Evolutionary conservation across 2,797 vertebrate species (phyloP).

Genomic region (Phoxinus dragarum): DNA sequence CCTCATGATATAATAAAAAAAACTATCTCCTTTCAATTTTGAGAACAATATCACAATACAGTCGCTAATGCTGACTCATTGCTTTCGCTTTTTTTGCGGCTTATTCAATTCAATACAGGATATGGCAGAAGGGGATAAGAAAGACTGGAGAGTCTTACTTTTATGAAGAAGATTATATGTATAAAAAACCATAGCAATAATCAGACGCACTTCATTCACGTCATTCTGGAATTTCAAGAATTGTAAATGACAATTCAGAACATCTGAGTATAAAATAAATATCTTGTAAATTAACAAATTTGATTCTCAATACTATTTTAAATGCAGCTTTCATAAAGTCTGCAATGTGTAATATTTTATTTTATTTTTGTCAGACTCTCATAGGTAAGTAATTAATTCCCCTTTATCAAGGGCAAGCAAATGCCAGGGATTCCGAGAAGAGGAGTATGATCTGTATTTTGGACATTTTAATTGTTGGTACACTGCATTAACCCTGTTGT

Average conservation of each 20-base stretch:
- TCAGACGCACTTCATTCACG: neutral
- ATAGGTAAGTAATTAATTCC: neutral
- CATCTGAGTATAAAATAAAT: neutral
- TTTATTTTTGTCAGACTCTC: constrained; percentile 1
- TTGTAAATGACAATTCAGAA: neutral
- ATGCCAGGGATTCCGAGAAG: neutral
- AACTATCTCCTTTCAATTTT: neutral
- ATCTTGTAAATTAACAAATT: neutral
- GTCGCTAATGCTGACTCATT: constrained; percentile 22
- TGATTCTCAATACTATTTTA: neutral
- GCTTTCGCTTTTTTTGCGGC: neutral
- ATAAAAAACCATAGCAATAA: constrained; percentile 13
- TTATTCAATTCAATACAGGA: neutral
- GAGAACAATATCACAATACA: constrained; percentile 10
- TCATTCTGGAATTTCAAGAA: constrained; percentile 10
- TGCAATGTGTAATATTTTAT: neutral
- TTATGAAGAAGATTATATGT: constrained; percentile 26
- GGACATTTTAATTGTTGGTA: neutral
- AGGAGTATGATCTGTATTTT: neutral
- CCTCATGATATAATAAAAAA: constrained; percentile 12
- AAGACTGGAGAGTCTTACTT: constrained; percentile 3
- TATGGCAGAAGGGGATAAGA: constrained; percentile 8
- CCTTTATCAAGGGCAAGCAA: constrained; percentile 12
- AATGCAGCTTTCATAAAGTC: neutral
- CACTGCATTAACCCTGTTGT: neutral